These are phyloP conservation scores for Tryphoninae sp. DNA, from an alignment of 2,888 invertebrate genomes.

Conservation along the genomic window DNA sequence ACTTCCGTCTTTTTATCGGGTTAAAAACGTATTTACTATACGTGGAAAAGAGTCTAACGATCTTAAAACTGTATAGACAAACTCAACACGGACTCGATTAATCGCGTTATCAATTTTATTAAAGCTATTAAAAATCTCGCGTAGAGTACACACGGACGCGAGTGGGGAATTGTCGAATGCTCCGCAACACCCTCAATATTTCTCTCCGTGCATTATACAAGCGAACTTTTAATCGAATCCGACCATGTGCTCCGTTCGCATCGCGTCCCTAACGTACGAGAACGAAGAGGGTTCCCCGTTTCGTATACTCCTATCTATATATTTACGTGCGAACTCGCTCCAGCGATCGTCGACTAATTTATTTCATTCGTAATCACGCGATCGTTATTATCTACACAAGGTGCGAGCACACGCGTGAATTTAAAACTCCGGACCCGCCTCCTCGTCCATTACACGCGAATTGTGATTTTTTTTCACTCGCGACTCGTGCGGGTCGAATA, in stretches of 20 bases:
- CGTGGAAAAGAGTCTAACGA: too few species aligned
- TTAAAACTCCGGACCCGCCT: constrained; percentile 3
- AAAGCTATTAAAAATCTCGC: constrained; percentile 27
- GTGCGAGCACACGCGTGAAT: neutral
- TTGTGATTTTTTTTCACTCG: constrained; percentile 2
- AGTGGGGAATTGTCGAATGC: too few species aligned
- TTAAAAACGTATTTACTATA: neutral
- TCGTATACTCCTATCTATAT: constrained; percentile 7
- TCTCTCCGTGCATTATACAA: constrained; percentile 52
- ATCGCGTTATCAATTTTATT: neutral
- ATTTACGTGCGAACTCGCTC: neutral
- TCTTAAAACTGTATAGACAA: neutral
- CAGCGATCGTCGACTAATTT: constrained; percentile 14
- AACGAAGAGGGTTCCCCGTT: constrained; percentile 19
- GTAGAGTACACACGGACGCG: constrained; percentile 2
- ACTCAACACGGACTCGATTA: neutral
- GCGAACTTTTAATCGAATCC: constrained; percentile 67
- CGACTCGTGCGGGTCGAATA: constrained; percentile 21
- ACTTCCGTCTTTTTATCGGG: neutral
- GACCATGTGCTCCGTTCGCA: constrained; percentile 64
- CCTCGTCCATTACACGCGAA: neutral
- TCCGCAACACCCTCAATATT: constrained; percentile 33
- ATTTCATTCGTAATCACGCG: constrained; percentile 53
- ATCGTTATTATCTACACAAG: constrained; percentile 40
- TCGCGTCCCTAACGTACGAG: constrained; percentile 44